A percentile compares a stretch with the other conserved stretches of the same genome.
phyloP scores from a whole-genome alignment of 2,797 vertebrate genomes.

The Heliangelus exortis region DNA sequence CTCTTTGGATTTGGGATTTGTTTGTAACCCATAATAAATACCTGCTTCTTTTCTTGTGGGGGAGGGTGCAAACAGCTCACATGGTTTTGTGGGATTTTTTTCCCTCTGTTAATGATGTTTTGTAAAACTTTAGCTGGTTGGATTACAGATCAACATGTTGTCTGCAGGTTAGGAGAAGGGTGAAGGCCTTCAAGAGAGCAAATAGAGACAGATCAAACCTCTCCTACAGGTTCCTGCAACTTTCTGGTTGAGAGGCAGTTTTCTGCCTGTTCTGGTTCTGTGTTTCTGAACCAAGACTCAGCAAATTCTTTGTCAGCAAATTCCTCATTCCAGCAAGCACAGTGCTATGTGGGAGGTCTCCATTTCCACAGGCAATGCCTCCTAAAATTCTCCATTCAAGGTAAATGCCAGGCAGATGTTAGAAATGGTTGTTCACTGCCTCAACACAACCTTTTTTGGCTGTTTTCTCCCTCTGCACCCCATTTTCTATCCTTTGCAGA shows the following conservation, averaged over 20 bases:
- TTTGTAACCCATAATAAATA: not conserved
- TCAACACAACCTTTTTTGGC: not conserved
- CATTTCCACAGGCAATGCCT: not conserved
- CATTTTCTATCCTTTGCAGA: conserved; percentile 58
- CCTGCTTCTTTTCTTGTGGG: not conserved
- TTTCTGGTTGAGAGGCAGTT: not conserved
- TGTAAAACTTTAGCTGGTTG: not conserved
- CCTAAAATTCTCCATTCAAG: not conserved
- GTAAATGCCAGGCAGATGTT: not conserved
- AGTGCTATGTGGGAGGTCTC: not conserved
- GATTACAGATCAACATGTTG: not conserved
- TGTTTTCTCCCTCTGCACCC: not conserved
- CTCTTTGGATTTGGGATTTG: not conserved
- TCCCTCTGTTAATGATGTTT: not conserved
- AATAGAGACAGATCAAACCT: conserved; percentile 1
- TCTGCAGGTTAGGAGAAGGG: not conserved
- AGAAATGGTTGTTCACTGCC: not conserved
- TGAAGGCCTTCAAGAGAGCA: not conserved
- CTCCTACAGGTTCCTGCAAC: not conserved
- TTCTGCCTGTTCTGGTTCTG: not conserved
- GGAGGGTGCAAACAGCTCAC: not conserved
- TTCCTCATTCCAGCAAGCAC: not conserved
- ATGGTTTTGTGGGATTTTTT: rapidly evolving
- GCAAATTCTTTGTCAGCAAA: not conserved
- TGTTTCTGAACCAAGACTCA: not conserved